These are phyloP conservation scores for Phaenicophaeus curvirostris DNA, from an alignment of 2,797 vertebrate genomes.

Conservation along the genomic window DNA sequence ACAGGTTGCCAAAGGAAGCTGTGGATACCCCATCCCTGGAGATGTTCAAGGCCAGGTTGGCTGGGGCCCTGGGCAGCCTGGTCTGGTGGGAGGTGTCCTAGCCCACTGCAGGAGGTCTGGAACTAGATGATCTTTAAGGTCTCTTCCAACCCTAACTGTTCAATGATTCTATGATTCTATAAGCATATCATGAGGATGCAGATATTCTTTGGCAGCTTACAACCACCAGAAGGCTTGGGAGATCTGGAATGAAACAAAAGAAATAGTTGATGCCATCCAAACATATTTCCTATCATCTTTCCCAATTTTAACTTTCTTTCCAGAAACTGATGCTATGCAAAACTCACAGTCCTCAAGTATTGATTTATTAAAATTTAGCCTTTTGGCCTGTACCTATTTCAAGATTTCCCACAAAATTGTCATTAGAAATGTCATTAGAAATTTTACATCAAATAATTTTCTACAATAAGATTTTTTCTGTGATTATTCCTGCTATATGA, in stretches of 20 bases:
- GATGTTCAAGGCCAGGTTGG: too few relatives aligned
- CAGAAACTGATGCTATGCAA: background rate
- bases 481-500: background rate
- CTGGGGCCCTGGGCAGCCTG: too few relatives aligned
- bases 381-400: background rate
- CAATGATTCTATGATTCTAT: too few relatives aligned
- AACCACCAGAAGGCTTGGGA: background rate
- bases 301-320: background rate
- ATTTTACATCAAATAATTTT: background rate
- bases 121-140: too few relatives aligned
- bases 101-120: too few relatives aligned
- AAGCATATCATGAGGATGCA: background rate
- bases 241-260: background rate
- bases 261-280: background rate
- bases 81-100: too few relatives aligned
- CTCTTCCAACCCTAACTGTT: too few relatives aligned
- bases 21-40: too few relatives aligned
- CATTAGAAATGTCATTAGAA: background rate
- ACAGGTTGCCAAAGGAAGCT: too few relatives aligned
- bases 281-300: background rate
- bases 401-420: background rate
- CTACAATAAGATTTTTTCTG: background rate
- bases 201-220: background rate
- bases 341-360: background rate
- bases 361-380: background rate